phyloP scores from a whole-genome alignment of 2,113 vertebrate species.

The Xenopus tropicalis region DNA sequence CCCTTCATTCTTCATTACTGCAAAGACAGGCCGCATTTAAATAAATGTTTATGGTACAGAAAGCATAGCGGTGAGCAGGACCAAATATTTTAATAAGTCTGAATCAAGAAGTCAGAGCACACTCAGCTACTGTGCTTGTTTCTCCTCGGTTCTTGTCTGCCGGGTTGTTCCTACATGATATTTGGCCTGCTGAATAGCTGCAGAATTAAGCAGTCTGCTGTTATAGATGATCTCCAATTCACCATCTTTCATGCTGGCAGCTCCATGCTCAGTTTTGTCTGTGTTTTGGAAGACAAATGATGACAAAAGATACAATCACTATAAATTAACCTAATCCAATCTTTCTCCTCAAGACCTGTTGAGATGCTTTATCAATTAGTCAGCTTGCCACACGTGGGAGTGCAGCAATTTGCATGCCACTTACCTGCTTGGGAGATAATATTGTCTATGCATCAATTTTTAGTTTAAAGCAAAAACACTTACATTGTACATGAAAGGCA shows the following conservation, averaged over 20 bases:
- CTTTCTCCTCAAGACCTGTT: conserved; percentile 64
- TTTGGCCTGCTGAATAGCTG: conserved; percentile 60
- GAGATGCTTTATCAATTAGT: conserved; percentile 71
- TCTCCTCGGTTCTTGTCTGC: conserved; percentile 3
- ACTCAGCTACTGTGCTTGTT: conserved; percentile 32
- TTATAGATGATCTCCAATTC: conserved; percentile 59
- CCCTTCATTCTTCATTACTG: conserved; percentile 85
- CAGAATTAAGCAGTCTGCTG: conserved; percentile 58
- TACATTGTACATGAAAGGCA: neutral
- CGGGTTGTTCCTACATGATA: conserved; percentile 54
- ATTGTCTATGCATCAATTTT: neutral
- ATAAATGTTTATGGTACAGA: conserved; percentile 84
- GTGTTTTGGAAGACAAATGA: conserved; percentile 72
- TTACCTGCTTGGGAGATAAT: conserved; percentile 33
- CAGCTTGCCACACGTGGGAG: conserved; percentile 48
- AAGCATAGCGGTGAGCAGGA: conserved; percentile 71
- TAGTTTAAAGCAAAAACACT: neutral
- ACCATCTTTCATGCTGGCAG: conserved; percentile 64
- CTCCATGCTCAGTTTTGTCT: conserved; percentile 61
- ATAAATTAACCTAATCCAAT: conserved; percentile 74
- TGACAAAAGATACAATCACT: conserved; percentile 73
- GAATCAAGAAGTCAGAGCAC: conserved; percentile 56
- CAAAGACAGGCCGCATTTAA: conserved; percentile 79
- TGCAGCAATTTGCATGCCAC: conserved; percentile 36
- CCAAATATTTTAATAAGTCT: conserved; percentile 75